Base-by-base conservation (phyloP, 1,140 invertebrate species). In the Micrasema minimum region DNA sequence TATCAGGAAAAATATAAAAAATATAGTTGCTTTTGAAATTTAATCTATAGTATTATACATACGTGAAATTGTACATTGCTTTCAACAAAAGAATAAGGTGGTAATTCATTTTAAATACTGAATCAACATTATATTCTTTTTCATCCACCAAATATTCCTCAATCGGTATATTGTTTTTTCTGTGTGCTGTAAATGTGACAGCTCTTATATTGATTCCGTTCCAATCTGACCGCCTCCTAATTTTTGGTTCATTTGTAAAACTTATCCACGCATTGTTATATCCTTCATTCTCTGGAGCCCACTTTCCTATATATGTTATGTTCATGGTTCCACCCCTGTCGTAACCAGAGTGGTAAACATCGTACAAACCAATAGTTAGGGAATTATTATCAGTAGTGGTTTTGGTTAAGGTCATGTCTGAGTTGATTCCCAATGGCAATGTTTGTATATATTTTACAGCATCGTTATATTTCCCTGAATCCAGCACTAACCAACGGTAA, bases 1-100 rank as follows among this genome's bases (percentile, higher is more conserved):
- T 31, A 7, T 31, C 26, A 31, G 26, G 26, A 31, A 31, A n/a
- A 46, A 46, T n/a, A 14, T 41, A 12, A n/a, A 10, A 41, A 10
- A 41, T 41, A 7, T 41, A 12, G 10, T 41, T 6, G 14, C 1
- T 41, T 41, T 6, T 50, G 2, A n/a, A 48, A 6, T 10, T 18
- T 20, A 55, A 14, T 23, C 26, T 31, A 31, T 31, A 31, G 3
- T n/a, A 31, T 4, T 31, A 31, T 38, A 57, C 74, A 53, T 50
- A 75, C 74, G 71, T 71, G 37, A 75, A 75, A 61, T 75, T 75
- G 50, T 71, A 71, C 65, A 73, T 66, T 10, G 64, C 62, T 46
- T 66, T 43, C 9, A 75, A 64, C 14, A 75, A 22, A 12, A 68
- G 18, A 6, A 75, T 22, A 12, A 75, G 12, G 1, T 65, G 53